These are phyloP conservation scores for Indri indri DNA, from an alignment of 2,113 vertebrate genomes.

Conservation along the genomic window DNA sequence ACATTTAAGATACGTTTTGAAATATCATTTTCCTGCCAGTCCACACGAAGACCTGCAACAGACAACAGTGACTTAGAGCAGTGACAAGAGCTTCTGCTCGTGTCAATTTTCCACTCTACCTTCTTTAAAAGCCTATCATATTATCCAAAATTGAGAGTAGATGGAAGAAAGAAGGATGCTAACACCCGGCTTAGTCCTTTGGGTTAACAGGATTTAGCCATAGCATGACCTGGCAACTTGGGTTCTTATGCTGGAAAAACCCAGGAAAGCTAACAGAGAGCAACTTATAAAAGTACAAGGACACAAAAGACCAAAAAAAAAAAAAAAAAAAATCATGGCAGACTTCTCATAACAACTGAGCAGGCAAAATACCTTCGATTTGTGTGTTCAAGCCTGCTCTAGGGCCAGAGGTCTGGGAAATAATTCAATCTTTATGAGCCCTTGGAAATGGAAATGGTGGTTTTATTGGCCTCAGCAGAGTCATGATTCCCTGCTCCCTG, in stretches of 20 bases:
- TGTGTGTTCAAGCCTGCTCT: slow-evolving; percentile 45
- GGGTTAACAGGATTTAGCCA: slow-evolving; percentile 12
- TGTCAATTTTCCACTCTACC: neutral
- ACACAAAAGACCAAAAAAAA: neutral
- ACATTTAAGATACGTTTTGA: slow-evolving; percentile 93
- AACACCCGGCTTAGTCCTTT: neutral
- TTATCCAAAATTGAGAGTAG: slow-evolving; percentile 33
- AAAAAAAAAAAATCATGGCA: neutral
- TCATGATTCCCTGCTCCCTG: slow-evolving; percentile 50
- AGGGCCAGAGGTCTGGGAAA: slow-evolving; percentile 70
- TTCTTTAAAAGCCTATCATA: slow-evolving; percentile 44
- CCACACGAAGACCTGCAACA: slow-evolving; percentile 91
- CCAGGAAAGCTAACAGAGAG: neutral
- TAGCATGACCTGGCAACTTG: neutral
- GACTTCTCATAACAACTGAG: slow-evolving; percentile 17
- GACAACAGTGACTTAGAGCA: neutral
- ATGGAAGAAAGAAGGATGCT: neutral
- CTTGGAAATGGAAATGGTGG: slow-evolving; percentile 57
- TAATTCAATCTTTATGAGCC: slow-evolving; percentile 62
- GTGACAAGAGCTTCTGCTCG: neutral
- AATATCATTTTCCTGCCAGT: slow-evolving; percentile 94
- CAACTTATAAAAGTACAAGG: neutral
- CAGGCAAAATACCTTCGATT: slow-evolving; percentile 37
- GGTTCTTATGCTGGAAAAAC: slow-evolving; percentile 3
- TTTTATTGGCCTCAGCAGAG: slow-evolving; percentile 72